These are phyloP conservation scores for Rousettus madagascariensis DNA, from an alignment of 2,797 vertebrate species.

Conservation along the genomic window DNA sequence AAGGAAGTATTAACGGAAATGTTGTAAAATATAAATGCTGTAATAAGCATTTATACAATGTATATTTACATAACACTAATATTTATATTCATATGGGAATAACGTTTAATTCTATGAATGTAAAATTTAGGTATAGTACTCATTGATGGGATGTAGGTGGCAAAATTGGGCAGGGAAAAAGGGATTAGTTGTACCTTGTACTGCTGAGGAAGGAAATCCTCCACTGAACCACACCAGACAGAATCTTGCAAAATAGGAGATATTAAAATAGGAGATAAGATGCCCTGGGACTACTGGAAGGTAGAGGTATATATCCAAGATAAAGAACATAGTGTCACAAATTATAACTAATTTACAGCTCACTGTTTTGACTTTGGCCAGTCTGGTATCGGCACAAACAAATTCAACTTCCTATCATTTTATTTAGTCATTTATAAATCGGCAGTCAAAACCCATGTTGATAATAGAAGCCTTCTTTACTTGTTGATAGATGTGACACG, in stretches of 20 bases:
- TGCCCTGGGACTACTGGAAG: background rate
- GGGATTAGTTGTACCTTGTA: background rate
- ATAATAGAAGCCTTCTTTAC: background rate
- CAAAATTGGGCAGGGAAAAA: background rate
- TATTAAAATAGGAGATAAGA: background rate
- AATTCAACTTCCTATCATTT: background rate
- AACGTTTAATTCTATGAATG: background rate
- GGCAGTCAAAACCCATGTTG: background rate
- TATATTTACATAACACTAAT: background rate
- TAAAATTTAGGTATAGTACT: background rate
- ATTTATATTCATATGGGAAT: background rate
- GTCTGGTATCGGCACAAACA: background rate
- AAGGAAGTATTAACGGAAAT: background rate
- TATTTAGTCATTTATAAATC: conserved; percentile 26
- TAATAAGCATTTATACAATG: background rate
- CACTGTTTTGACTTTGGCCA: background rate
- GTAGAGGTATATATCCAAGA: background rate
- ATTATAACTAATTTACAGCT: background rate
- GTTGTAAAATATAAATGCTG: background rate
- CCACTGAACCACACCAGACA: background rate
- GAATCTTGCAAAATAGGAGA: background rate
- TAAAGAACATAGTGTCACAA: background rate
- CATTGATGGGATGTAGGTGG: background rate
- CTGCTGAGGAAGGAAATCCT: background rate
- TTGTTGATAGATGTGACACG: conserved; percentile 21